phyloP scores from a whole-genome alignment of 1,140 invertebrate species.

The Eufriesea mexicana region DNA sequence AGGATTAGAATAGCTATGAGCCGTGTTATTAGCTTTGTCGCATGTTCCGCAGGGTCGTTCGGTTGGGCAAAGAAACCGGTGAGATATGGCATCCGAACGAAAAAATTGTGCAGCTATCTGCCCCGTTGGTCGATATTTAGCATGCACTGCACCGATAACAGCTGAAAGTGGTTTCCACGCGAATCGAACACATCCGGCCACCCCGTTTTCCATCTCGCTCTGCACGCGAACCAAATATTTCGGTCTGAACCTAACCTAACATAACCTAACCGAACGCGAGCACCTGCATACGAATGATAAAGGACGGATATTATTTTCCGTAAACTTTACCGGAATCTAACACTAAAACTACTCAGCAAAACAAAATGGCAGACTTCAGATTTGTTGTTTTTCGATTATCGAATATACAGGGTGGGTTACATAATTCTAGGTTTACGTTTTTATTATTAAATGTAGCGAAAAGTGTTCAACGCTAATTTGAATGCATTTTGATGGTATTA shows the following conservation, averaged over 20 bases:
- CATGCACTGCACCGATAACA: not conserved
- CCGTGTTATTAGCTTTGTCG: not conserved
- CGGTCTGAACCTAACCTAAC: no score
- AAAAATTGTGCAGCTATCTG: constrained; percentile 1
- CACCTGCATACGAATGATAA: no score
- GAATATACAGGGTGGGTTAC: no score
- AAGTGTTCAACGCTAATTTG: no score
- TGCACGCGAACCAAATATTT: constrained; percentile 19
- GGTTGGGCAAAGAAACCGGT: not conserved
- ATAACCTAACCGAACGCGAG: not conserved
- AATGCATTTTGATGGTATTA: no score
- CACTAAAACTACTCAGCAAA: no score
- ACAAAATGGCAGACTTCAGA: no score
- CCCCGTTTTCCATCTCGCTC: not conserved
- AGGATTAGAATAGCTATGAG: not conserved
- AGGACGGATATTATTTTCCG: not conserved
- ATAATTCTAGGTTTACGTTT: no score
- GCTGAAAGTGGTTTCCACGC: not conserved
- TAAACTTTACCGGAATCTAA: no score
- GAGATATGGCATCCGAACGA: not conserved
- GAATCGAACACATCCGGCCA: not conserved
- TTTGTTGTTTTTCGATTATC: no score
- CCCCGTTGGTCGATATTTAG: not conserved
- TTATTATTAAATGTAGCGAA: no score
- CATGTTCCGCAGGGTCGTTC: not conserved